phyloP scores from a whole-genome alignment of 2,888 invertebrate genomes.

The Drosophila hamatofila region DNA sequence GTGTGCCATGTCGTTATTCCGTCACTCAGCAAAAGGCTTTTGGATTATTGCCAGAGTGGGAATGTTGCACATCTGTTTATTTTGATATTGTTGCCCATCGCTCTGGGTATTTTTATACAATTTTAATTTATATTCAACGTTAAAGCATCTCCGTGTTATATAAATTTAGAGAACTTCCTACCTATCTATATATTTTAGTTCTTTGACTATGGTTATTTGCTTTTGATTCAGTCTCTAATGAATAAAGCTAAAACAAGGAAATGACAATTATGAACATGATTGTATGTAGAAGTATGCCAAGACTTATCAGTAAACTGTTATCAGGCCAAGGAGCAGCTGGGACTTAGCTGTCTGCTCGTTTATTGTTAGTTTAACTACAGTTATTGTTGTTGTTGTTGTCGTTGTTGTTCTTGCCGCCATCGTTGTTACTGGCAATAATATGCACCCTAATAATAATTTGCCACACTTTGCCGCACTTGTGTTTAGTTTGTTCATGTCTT shows the following conservation, averaged over 20 bases:
- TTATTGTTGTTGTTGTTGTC: constrained; percentile 3
- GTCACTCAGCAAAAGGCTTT: constrained; percentile 57
- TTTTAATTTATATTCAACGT: constrained; percentile 19
- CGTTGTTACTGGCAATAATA: constrained; percentile 41
- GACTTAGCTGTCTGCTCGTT: constrained; percentile 29
- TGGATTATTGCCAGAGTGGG: constrained; percentile 60
- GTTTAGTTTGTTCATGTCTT: constrained; percentile 37
- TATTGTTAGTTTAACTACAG: constrained; percentile 20
- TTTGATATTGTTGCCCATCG: constrained; percentile 47
- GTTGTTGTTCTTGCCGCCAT: background rate
- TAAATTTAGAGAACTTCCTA: background rate
- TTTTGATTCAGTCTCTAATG: background rate
- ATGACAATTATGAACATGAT: constrained; percentile 16
- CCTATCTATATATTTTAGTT: background rate
- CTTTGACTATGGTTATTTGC: too few relatives aligned
- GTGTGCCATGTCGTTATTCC: constrained; percentile 37
- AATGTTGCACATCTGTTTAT: constrained; percentile 72
- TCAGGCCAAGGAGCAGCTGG: constrained; percentile 43
- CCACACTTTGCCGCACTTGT: constrained; percentile 42
- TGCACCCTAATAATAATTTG: constrained; percentile 65
- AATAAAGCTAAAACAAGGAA: constrained; percentile 1
- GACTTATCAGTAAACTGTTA: constrained; percentile 43
- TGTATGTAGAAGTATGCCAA: background rate
- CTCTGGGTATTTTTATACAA: constrained; percentile 29
- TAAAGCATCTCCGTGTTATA: background rate